Base-by-base conservation (phyloP, 2,113 vertebrate species). In the Hydropotes inermis region DNA sequence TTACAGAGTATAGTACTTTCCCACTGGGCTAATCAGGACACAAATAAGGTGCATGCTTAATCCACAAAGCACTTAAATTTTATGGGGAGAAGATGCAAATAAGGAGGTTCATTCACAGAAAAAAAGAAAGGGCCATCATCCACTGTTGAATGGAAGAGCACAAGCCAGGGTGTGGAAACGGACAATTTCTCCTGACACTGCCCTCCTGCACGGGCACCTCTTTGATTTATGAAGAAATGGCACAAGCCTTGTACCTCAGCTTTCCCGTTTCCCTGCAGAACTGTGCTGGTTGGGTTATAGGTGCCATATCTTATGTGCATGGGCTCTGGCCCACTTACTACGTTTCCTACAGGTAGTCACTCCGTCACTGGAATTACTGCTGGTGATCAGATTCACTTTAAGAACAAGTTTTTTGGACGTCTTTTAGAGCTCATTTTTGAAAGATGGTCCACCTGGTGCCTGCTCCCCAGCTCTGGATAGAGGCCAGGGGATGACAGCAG, bases 401-500 rank as follows among this genome's bases (percentile, higher is more conserved):
- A 52, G 54, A 16, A 95, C 64, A 98, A 98, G 98, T 98, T 98
- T 98, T 95, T 61, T 33, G 67, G 45, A 87, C 70, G 47, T 92
- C 87, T 98, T 97, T 98, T 96, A 89, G 93, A 96, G 98, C 95
- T 98, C 60, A n/a, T 96, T 98, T 97, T 7, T 97, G 90, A 98
- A 98, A 98, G 97, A 97, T 97, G 94, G 93, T 91, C 93, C 91
- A 99, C 99, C 99, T 99, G 99, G 98, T 98, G 97, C 98, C 98
- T 98, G 98, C 97, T 99, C 98, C 91, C 97, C 92, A 98, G 95
- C 91, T 85, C 98, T 99, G 99, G 99, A 99, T 98, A 89, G 97
- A 95, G 98, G 99, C 98, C 99, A 99, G 99, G 98, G 98, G 98
- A 98, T 98, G 98, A 98, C 95, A 98, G 98, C 98, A 93, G 95